Conservation (phyloP, 1,140 invertebrate species). For the Leptinotarsa texana region DNA sequence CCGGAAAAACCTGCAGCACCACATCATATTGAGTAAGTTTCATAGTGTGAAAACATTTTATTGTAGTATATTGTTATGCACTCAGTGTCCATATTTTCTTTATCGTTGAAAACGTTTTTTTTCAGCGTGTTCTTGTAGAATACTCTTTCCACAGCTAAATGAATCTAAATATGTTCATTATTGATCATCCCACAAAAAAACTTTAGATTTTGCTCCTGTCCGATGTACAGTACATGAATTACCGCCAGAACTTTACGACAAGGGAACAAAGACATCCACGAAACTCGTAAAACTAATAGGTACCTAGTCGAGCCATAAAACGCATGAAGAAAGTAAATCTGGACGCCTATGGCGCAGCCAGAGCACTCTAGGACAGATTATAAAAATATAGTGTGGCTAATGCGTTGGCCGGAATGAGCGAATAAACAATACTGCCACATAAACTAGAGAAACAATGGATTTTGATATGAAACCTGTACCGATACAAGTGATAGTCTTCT, state of each 20-base stretch:
- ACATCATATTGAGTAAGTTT: too few relatives aligned
- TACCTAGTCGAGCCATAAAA: not conserved
- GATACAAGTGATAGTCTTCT: not conserved
- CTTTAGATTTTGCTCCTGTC: too few relatives aligned
- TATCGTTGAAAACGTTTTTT: too few relatives aligned
- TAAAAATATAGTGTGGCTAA: not conserved
- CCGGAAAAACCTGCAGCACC: too few relatives aligned
- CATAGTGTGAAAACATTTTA: too few relatives aligned
- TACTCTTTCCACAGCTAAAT: too few relatives aligned
- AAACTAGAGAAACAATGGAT: not conserved
- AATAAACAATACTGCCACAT: not conserved
- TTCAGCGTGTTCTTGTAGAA: too few relatives aligned
- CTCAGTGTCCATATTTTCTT: too few relatives aligned
- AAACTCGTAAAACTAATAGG: constrained; percentile 4
- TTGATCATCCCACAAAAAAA: too few relatives aligned
- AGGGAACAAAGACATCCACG: not conserved
- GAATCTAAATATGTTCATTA: too few relatives aligned
- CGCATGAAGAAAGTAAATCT: not conserved
- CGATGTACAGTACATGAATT: not conserved
- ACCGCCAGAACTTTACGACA: not conserved
- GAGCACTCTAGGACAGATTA: not conserved
- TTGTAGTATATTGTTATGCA: too few relatives aligned
- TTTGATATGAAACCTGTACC: not conserved
- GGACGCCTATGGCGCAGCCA: constrained; percentile 1
- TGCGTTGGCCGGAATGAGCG: not conserved